Percentiles rank a stretch among this genome's conserved stretches.
These are phyloP conservation scores for Tachypleus tridentatus DNA, from an alignment of 1,140 invertebrate species.

Conservation along the genomic window DNA sequence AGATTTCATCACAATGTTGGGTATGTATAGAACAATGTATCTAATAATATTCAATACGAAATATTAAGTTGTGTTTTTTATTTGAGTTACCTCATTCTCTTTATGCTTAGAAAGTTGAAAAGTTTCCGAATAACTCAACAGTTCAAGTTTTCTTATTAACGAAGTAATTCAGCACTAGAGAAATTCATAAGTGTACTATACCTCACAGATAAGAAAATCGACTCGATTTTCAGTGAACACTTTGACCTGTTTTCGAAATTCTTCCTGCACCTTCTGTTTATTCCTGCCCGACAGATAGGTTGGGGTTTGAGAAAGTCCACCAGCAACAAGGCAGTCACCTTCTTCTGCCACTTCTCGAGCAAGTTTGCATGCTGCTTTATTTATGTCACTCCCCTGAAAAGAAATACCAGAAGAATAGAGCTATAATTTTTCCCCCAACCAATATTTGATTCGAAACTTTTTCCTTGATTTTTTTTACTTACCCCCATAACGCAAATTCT, in stretches of 20 bases:
- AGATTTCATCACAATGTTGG: too few species aligned
- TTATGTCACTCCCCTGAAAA: slow-evolving; percentile 29
- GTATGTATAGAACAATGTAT: too few species aligned
- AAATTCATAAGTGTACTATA: slow-evolving; percentile 23
- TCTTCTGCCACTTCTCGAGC: slow-evolving; percentile 33
- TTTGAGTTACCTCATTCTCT: not conserved
- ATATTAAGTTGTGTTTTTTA: too few species aligned
- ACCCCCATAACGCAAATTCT: too few species aligned
- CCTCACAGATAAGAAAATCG: slow-evolving; percentile 36
- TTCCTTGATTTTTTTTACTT: too few species aligned
- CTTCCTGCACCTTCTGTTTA: slow-evolving; percentile 29
- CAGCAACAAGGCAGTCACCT: slow-evolving; percentile 30
- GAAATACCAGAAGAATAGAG: not conserved
- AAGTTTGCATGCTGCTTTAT: slow-evolving; percentile 31
- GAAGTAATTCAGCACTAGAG: too few species aligned
- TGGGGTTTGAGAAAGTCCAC: slow-evolving; percentile 34
- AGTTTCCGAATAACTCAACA: not conserved
- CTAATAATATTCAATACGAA: too few species aligned
- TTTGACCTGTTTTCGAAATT: slow-evolving; percentile 33
- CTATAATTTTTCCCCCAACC: too few species aligned
- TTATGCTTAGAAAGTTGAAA: too few species aligned
- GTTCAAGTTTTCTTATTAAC: not conserved
- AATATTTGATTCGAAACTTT: too few species aligned
- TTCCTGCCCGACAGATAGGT: slow-evolving; percentile 29
- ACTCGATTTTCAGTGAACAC: slow-evolving; percentile 34